Evolutionary conservation across 2,888 invertebrate species (phyloP), one percentile per base, ranked within the genome.

Genomic region (Alcis repandata): DNA sequence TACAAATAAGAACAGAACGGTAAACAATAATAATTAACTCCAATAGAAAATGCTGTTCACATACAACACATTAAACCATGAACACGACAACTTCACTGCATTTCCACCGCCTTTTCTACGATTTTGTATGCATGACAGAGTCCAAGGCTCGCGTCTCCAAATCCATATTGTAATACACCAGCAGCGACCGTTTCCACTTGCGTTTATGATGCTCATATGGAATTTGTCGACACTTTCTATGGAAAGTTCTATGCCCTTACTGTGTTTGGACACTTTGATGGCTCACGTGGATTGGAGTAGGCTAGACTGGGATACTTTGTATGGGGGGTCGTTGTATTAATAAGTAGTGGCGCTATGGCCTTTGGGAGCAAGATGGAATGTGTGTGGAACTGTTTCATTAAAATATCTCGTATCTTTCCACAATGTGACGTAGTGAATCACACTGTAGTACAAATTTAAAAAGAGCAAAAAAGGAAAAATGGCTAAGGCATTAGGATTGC

Each of bases 111-210:
- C 63, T 74, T 77, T 77, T 74, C 68, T 76, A 76, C 76, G 60
- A 82, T 86, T 89, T 76, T 46, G 85, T 85, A 90, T 89, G 86
- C 89, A 83, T 73, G 78, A 75, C 71, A 65, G 77, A 76, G 72
- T 72, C 64, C 64, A 49, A 71, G 67, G 65, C 74, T 62, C 69
- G 65, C 74, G 75, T 73, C 73, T 68, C 84, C 85, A 83, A 84
- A 86, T 78, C 74, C 73, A 79, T 83, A 87, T 85, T 84, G 73
- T 80, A 86, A 87, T 85, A 74, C 38, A 15, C 17, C 20, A n/a
- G n/a, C n/a, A 19, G 32, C 9, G 15, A 17, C 20, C 33, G 32
- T 45, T 52, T 52, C 57, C 60, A 61, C 60, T 36, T 60, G 60
- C 46, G 60, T 60, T 61, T 77, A 41, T 73, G 67, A 74, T 68